These are phyloP conservation scores for Cheilosia variabilis DNA, from an alignment of 2,888 invertebrate genomes.

Conservation along the genomic window DNA sequence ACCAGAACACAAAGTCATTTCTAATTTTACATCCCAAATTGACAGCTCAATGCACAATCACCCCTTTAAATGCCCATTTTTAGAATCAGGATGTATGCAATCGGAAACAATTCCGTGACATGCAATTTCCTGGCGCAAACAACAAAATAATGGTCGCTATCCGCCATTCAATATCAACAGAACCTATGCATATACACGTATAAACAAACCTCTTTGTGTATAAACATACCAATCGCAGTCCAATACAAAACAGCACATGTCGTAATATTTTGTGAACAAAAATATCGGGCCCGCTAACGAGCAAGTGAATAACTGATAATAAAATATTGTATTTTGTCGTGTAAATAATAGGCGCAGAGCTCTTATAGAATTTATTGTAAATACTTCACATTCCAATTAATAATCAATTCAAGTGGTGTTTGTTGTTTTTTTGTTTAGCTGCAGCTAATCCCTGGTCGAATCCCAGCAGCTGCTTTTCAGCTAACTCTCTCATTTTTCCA, in stretches of 20 bases:
- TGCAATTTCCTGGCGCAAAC: constrained; percentile 67
- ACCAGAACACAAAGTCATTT: constrained; percentile 5
- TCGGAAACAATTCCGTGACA: constrained; percentile 55
- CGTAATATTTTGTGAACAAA: constrained; percentile 41
- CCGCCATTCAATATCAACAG: constrained; percentile 23
- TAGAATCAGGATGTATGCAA: constrained; percentile 33
- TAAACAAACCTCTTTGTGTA: not conserved
- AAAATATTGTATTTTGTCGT: constrained; percentile 42
- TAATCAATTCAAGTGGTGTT: constrained; percentile 63
- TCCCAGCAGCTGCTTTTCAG: constrained; percentile 14
- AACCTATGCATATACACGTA: not conserved
- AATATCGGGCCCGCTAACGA: constrained; percentile 48
- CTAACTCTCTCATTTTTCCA: constrained; percentile 50
- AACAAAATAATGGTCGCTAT: constrained; percentile 56
- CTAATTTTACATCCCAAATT: not conserved
- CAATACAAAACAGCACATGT: constrained; percentile 27
- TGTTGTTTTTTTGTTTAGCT: constrained; percentile 20
- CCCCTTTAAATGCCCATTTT: constrained; percentile 1
- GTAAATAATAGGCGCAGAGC: constrained; percentile 23
- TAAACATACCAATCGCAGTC: constrained; percentile 1
- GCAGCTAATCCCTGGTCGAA: constrained; percentile 16
- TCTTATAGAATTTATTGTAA: constrained; percentile 43
- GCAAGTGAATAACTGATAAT: constrained; percentile 41
- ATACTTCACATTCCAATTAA: constrained; percentile 70
- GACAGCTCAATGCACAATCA: constrained; percentile 3